These are phyloP conservation scores for Montipora capitata DNA, from an alignment of 92 coral and sea anemone species.

Conservation along the genomic window DNA sequence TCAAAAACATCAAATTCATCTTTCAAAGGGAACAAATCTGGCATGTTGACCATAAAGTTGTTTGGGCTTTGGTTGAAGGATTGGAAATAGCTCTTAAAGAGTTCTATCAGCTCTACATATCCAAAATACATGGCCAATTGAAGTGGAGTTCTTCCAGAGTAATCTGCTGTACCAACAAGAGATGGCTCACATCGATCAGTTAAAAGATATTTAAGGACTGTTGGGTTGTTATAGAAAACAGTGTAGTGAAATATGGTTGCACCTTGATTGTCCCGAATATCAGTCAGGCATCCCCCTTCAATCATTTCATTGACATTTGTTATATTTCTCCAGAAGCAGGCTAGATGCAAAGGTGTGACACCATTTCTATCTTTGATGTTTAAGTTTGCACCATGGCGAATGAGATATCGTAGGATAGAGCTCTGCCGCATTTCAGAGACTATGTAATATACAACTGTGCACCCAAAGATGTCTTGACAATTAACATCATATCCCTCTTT, in stretches of 20 bases:
- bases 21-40: slow-evolving; percentile 38
- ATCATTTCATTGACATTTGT: slow-evolving; percentile 18
- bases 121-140: slow-evolving; percentile 50
- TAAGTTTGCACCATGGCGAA: slow-evolving; percentile 35
- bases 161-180: slow-evolving; percentile 23
- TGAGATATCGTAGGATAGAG: slow-evolving; percentile 42
- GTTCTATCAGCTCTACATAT: slow-evolving; percentile 35
- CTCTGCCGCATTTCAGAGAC: slow-evolving; percentile 19
- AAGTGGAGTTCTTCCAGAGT: slow-evolving; percentile 37
- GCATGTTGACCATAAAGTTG: background rate
- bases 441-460: slow-evolving; percentile 26
- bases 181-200: background rate
- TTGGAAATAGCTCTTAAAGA: slow-evolving; percentile 23
- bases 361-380: slow-evolving; percentile 47
- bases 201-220: slow-evolving; percentile 18
- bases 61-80: background rate
- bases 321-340: slow-evolving; percentile 35
- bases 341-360: slow-evolving; percentile 36
- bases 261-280: slow-evolving; percentile 33
- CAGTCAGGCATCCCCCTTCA: slow-evolving; percentile 19
- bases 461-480: slow-evolving; percentile 46
- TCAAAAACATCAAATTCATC: slow-evolving; percentile 8
- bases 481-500: slow-evolving; percentile 31
- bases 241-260: slow-evolving; percentile 51
- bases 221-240: slow-evolving; percentile 24